Evolutionary conservation across 2,888 invertebrate species (phyloP).

Genomic region (Ferrisia virgata): DNA sequence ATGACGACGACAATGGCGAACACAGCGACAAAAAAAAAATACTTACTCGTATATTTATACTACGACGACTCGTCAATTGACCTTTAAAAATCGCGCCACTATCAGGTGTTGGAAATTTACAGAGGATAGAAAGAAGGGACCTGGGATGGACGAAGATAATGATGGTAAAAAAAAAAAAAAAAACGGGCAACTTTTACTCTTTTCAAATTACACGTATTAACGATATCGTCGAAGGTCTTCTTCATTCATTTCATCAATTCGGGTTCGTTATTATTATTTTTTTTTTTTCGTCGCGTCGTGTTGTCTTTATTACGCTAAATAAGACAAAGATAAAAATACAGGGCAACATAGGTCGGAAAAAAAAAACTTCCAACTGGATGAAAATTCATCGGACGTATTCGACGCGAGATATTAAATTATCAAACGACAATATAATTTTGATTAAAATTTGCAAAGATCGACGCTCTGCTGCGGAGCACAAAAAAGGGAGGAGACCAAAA

Average conservation of each 20-base stretch:
- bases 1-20: neutral
- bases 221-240: neutral
- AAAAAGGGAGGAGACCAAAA: no score
- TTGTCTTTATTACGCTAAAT: neutral
- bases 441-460: neutral
- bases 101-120: neutral
- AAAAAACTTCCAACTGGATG: neutral
- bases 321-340: neutral
- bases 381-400: neutral
- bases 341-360: neutral
- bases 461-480: neutral
- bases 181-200: neutral
- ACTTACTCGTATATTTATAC: neutral
- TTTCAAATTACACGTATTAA: neutral
- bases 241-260: neutral
- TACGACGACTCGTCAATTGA: neutral
- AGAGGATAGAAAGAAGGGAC: neutral
- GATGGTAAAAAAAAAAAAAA: no score
- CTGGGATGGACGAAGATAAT: no score
- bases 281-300: neutral
- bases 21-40: neutral
- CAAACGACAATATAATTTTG: slow-evolving; percentile 2
- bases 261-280: neutral
- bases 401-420: neutral
- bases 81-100: neutral